phyloP scores from a whole-genome alignment of 1,140 invertebrate species.

The Drosophila guanche region DNA sequence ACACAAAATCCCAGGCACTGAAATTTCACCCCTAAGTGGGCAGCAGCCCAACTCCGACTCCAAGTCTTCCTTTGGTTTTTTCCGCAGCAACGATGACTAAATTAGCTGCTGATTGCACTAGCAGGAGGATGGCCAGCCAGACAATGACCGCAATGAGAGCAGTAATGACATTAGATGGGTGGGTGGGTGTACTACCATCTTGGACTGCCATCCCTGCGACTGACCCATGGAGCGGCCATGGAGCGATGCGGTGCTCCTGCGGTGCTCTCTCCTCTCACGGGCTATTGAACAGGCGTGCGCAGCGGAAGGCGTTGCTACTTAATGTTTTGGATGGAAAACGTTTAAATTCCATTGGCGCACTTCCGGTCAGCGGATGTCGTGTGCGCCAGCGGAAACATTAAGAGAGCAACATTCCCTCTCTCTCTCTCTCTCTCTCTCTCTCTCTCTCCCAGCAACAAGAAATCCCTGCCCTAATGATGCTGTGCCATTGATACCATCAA shows the following conservation, averaged over 20 bases:
- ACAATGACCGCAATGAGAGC: constrained; percentile 76
- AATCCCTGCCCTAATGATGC: constrained; percentile 56
- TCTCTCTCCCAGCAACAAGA: not conserved
- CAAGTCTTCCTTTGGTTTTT: constrained; percentile 5
- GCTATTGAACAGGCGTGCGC: constrained; percentile 77
- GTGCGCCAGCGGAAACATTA: constrained; percentile 81
- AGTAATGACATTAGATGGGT: constrained; percentile 67
- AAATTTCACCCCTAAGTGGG: constrained; percentile 57
- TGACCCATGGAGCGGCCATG: constrained; percentile 5
- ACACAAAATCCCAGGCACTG: constrained; percentile 48
- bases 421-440: too few species aligned
- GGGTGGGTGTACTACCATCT: constrained; percentile 18
- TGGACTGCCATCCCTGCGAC: constrained; percentile 10
- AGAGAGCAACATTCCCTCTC: constrained; percentile 49
- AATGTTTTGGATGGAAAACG: constrained; percentile 80
- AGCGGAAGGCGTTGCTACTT: constrained; percentile 74
- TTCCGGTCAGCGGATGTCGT: constrained; percentile 78
- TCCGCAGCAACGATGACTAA: constrained; percentile 64
- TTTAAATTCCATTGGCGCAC: constrained; percentile 80
- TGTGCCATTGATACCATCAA: constrained; percentile 40
- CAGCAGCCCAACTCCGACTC: not conserved
- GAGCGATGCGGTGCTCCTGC: constrained; percentile 52
- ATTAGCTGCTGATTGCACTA: constrained; percentile 69
- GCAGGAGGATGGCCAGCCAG: constrained; percentile 24
- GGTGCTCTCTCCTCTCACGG: constrained; percentile 54